Conservation (phyloP, 2,888 invertebrate genomes). For the Dendrolimus houi region DNA sequence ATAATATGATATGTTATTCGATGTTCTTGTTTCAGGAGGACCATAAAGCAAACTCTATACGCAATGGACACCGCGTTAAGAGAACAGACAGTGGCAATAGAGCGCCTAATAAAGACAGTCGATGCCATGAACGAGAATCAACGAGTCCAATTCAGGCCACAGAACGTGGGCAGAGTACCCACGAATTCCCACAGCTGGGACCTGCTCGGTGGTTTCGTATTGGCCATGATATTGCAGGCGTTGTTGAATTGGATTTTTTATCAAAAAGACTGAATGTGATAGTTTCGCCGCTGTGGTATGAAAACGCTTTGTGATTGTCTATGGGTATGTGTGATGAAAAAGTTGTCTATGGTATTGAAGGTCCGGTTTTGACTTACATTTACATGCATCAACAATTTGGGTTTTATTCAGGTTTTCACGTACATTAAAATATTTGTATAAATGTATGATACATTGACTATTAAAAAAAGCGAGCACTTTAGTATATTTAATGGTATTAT, state of each 20-base stretch:
- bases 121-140: slow-evolving; percentile 36
- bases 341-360: no score
- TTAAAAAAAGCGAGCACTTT: no score
- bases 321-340: no score
- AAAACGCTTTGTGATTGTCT: neutral
- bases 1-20: no score
- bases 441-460: no score
- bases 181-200: slow-evolving; percentile 46
- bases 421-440: no score
- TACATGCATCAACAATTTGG: no score
- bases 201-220: slow-evolving; percentile 50
- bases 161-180: slow-evolving; percentile 31
- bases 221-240: slow-evolving; percentile 56
- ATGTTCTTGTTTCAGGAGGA: slow-evolving; percentile 35
- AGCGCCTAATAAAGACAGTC: slow-evolving; percentile 40
- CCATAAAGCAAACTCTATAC: slow-evolving; percentile 60
- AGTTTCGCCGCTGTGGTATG: no score
- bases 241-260: slow-evolving; percentile 56
- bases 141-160: slow-evolving; percentile 22
- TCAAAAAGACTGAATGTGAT: slow-evolving; percentile 44
- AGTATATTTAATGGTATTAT: no score
- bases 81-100: slow-evolving; percentile 68
- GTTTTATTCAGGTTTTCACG: no score
- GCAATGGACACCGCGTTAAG: slow-evolving; percentile 66
- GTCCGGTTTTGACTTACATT: no score